Percentiles rank a stretch among this genome's conserved stretches.
These are phyloP conservation scores for Diachasma alloeum DNA, from an alignment of 1,140 invertebrate genomes.

Conservation along the genomic window DNA sequence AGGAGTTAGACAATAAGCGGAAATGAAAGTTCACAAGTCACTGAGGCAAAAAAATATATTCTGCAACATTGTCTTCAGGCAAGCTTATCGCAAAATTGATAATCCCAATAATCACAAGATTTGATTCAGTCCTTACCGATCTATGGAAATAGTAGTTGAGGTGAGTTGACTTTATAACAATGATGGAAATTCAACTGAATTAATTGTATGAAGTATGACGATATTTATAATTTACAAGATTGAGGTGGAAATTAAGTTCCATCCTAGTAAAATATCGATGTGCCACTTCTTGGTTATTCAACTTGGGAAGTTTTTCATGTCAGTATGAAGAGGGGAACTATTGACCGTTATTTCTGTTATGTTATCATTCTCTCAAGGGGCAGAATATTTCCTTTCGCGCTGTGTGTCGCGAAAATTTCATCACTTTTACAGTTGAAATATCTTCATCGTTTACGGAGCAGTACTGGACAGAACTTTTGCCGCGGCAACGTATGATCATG, in stretches of 20 bases:
- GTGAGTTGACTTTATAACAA: too few relatives aligned
- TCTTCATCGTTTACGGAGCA: neutral
- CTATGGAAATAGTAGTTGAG: too few relatives aligned
- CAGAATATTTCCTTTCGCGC: neutral
- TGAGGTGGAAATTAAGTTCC: neutral
- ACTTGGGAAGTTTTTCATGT: neutral
- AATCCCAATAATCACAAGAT: too few relatives aligned
- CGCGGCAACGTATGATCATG: neutral
- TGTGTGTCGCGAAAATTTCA: neutral
- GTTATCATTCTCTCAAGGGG: neutral
- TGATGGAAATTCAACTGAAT: neutral
- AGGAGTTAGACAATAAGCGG: neutral
- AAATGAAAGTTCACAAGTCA: slow-evolving; percentile 26
- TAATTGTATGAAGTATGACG: neutral
- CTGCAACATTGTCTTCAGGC: neutral
- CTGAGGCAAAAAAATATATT: neutral
- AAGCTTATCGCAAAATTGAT: too few relatives aligned
- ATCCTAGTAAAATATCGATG: neutral
- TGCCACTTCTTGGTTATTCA: neutral
- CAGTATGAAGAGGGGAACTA: neutral
- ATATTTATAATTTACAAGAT: neutral
- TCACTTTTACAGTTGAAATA: neutral
- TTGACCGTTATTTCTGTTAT: neutral
- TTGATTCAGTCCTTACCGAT: too few relatives aligned
- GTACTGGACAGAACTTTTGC: slow-evolving; percentile 17